Base-by-base conservation (phyloP, 2,113 vertebrate genomes). In the Pitta sordida region DNA sequence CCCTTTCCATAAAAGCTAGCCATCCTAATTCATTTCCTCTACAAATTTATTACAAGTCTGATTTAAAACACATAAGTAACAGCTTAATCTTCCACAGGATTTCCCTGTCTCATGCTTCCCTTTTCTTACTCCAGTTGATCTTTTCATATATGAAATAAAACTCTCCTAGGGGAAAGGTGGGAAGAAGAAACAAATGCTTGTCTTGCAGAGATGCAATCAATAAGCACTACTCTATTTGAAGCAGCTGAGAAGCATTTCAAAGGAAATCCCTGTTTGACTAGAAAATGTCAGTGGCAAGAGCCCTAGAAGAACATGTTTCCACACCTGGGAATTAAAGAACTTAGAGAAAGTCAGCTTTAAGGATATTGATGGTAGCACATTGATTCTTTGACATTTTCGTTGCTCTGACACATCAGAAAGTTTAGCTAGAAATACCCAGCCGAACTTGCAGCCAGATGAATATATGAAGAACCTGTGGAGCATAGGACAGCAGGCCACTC, bases 31-130 rank as follows among this genome's bases (percentile, higher is more conserved):
- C 7, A 64, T 89, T 94, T 91, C 52, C 78, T 74, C 16, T 48
- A 94, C 29, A 93, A 90, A 74, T 93, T 91, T 77, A 95, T 90
- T 94, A 71, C 26, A 84, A 90, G 39, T 68, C 36, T 96, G 60
- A 94, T 86, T 93, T 93, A 93, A 79, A 84, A 84, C 62, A 62
- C 65, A 36, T 52, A 73, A 86, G 32, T 75, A 84, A 91, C 52
- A 51, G 39, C 63, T 84, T 95, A 69, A 89, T 92, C 74, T 91
- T 94, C 36, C n/a, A 58, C 10, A 80, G 87, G 63, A 96, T 87
- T 89, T 88, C 86, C n/a, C 37, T 39, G 15, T 46, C 43, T 94
- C 44, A 17, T 6, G 15, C 41, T 68, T 90, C 49, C 12, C 14
- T 52, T 70, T 39, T 58, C 48, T 80, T 82, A 21, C 8, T 69